Evolutionary conservation across 1,140 invertebrate species (phyloP), one percentile per base, ranked within the genome.

Genomic region (Apis dorsata): DNA sequence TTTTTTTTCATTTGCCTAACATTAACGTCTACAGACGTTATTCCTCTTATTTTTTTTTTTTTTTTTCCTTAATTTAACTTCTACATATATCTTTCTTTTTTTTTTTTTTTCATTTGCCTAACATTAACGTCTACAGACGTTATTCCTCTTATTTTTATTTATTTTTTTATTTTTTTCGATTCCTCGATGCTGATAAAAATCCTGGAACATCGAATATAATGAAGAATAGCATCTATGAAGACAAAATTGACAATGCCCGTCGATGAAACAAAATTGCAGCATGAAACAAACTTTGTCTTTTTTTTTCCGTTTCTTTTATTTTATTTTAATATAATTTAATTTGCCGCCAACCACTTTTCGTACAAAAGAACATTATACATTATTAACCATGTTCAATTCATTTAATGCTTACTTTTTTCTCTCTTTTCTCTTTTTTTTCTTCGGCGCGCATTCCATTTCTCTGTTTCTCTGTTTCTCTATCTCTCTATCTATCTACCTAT

Each of bases 321-420:
- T 71, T 78, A 21, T 11, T 21, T 49, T 34, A 28, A 44, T 76
- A 69, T 76, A 81, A 89, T 88, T 84, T 44, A n/a, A 73, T 83
- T 79, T 86, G 71, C 89, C 89, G 89, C 88, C 87, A 87, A 89
- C 88, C 90, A 84, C 44, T 77, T 83, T 82, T 76, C 79, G 59
- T 80, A 84, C 72, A 77, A 77, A 60, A 66, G 70, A 76, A 74
- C 72, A 28, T 66, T 81, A 66, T 77, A 72, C 77, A n/a, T 49
- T 70, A 34, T 73, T 79, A 66, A 79, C 76, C 76, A 62, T 77
- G 59, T 77, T 73, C 44, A 68, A 63, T 74, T 84, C 59, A 70
- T 74, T 72, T 72, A 66, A 57, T 53, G 44, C 44, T 60, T 76
- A 55, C 34, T 24, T 44, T 17, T 53, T 59, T 53, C n/a, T 2